Evolutionary conservation across 2,113 vertebrate genomes (phyloP).

Genomic region (Chionomys nivalis): DNA sequence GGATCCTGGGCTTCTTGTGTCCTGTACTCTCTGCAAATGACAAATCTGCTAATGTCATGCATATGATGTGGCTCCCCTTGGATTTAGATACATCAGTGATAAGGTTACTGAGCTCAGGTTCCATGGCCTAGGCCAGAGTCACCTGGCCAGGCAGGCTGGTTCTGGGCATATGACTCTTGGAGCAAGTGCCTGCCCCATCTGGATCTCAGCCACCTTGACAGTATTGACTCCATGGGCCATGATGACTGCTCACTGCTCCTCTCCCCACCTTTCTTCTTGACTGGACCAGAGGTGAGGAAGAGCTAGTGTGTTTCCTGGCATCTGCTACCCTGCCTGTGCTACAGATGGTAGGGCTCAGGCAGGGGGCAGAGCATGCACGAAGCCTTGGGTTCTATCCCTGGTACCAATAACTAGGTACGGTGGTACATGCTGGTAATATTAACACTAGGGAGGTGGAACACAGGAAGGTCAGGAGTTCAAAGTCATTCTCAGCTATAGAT

Average conservation of each 20-base stretch:
- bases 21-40: too few relatives aligned
- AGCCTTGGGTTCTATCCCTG: neutral
- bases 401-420: too few relatives aligned
- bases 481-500: neutral
- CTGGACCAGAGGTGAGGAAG: neutral
- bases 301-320: neutral
- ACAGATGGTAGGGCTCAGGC: neutral
- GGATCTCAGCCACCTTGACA: neutral
- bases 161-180: neutral
- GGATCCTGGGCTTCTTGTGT: neutral
- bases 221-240: rapidly evolving
- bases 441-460: neutral
- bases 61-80: neutral
- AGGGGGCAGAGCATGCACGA: neutral
- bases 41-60: neutral
- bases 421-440: neutral
- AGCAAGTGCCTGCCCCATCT: neutral
- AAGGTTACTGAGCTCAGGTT: neutral
- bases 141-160: rapidly evolving
- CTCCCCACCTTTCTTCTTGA: neutral
- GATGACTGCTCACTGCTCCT: neutral
- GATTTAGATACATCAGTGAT: neutral
- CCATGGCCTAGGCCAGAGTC: neutral
- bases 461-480: neutral
- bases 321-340: rapidly evolving